phyloP scores from a whole-genome alignment of 2,113 vertebrate genomes.

The Tenrec ecaudatus region DNA sequence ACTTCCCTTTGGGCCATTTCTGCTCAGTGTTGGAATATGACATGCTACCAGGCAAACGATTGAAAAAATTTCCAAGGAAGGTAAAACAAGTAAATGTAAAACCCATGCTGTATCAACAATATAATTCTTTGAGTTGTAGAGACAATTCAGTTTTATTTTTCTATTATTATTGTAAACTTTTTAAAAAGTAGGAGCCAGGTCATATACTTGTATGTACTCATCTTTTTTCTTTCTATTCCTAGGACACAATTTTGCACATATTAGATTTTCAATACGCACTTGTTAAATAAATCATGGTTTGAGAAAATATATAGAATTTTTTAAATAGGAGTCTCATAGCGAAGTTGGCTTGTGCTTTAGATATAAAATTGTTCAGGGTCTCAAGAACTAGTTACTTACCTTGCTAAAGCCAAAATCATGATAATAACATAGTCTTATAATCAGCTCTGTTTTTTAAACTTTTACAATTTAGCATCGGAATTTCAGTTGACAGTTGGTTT shows the following conservation, averaged over 20 bases:
- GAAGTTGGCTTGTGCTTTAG: background rate
- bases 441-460: conserved; percentile 57
- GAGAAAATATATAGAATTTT: background rate
- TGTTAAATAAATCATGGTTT: conserved; percentile 24
- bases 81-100: background rate
- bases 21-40: background rate
- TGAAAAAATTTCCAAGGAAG: background rate
- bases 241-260: background rate
- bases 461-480: conserved; percentile 58
- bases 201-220: background rate
- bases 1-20: background rate
- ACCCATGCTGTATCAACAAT: conserved; percentile 2
- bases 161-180: background rate
- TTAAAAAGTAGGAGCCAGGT: too few relatives aligned
- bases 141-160: background rate
- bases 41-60: background rate
- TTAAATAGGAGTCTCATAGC: background rate
- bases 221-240: background rate
- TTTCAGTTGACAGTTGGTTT: conserved; percentile 63
- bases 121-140: background rate
- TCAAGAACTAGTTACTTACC: conserved; percentile 25
- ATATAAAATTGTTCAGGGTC: conserved; percentile 18
- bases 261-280: conserved; percentile 1
- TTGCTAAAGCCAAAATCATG: conserved; percentile 25
- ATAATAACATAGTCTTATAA: background rate